These are phyloP conservation scores for Caenorhabditis becei DNA, from an alignment of 2,888 invertebrate species.

Conservation along the genomic window DNA sequence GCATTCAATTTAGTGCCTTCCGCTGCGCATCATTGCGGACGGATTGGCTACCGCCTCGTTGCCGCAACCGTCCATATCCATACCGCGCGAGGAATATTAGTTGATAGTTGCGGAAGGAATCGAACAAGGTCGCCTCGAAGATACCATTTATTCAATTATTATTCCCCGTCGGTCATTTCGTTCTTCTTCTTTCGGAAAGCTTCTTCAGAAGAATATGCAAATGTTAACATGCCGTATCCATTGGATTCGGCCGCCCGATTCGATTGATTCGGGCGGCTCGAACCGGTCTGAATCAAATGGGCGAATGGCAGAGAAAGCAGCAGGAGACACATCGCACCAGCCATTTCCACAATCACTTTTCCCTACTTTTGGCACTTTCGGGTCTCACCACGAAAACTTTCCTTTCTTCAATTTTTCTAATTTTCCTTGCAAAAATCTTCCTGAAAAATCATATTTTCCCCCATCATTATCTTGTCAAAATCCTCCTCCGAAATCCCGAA, in stretches of 20 bases:
- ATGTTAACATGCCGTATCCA: conserved; percentile 59
- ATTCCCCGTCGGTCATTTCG: conserved; percentile 6
- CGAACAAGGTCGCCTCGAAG: conserved; percentile 2
- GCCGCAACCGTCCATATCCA: conserved; percentile 41
- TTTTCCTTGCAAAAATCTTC: background rate
- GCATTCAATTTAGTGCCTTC: conserved; percentile 42
- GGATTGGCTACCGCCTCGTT: conserved; percentile 29
- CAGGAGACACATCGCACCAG: background rate
- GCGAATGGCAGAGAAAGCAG: conserved; percentile 9
- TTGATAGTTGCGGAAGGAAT: conserved; percentile 46
- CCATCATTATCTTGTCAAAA: background rate
- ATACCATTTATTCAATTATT: conserved; percentile 29
- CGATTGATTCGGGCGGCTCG: conserved; percentile 27
- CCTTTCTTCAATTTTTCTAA: background rate
- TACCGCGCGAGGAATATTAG: conserved; percentile 37
- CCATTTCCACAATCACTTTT: background rate
- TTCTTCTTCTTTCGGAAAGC: background rate
- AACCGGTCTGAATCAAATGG: conserved; percentile 43
- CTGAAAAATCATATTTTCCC: background rate
- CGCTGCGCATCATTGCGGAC: conserved; percentile 38
- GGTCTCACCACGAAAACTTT: background rate
- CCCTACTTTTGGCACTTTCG: background rate
- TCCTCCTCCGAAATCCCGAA: no score
- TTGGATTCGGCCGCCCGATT: background rate
- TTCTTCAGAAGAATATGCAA: conserved; percentile 34